phyloP scores from a whole-genome alignment of 2,888 invertebrate genomes.

The Megaustenia siamemsis region DNA sequence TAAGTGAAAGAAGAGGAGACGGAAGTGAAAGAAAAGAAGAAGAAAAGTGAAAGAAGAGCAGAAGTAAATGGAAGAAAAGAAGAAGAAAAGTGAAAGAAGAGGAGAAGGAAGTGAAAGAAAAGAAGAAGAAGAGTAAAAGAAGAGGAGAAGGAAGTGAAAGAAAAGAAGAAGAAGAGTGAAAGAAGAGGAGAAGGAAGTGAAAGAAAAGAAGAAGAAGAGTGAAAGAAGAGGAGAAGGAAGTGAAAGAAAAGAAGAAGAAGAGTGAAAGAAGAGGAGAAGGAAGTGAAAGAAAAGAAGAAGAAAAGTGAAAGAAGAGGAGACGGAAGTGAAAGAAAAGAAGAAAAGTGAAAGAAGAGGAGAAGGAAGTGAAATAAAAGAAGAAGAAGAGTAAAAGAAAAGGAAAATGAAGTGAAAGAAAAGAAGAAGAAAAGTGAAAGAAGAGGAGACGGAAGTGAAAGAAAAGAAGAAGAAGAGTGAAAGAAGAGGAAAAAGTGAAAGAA shows the following conservation, averaged over 20 bases:
- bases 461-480: slow-evolving; percentile 36
- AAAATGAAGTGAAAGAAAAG: too few relatives aligned
- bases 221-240: too few relatives aligned
- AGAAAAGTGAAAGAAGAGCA: background rate
- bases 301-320: too few relatives aligned
- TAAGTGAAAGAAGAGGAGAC: background rate
- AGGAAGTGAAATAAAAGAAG: background rate
- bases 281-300: too few relatives aligned
- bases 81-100: background rate
- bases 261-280: background rate
- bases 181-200: background rate
- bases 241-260: background rate
- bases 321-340: too few relatives aligned
- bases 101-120: background rate
- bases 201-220: too few relatives aligned
- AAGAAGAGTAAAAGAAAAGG: background rate
- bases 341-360: background rate
- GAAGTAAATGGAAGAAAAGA: background rate
- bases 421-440: slow-evolving; percentile 12
- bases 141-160: background rate
- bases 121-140: background rate
- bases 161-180: background rate
- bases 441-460: slow-evolving; percentile 21
- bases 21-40: background rate
- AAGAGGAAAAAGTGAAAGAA: background rate